Evolutionary conservation across 2,888 invertebrate genomes (phyloP).

Genomic region (Apamea monoglypha): DNA sequence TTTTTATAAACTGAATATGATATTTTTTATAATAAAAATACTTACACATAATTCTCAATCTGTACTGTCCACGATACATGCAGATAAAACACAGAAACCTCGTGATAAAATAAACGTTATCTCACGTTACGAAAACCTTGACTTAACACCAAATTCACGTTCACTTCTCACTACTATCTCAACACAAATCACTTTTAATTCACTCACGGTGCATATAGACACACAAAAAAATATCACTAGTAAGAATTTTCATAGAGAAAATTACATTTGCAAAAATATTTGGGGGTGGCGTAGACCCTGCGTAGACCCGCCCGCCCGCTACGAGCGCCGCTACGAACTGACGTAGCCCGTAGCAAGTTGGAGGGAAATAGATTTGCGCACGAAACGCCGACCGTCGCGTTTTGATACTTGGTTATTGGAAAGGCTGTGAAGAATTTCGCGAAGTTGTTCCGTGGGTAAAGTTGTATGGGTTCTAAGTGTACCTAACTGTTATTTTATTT

Average conservation of each 20-base stretch:
- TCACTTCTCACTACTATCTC: conserved; percentile 42
- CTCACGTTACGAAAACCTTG: conserved; percentile 61
- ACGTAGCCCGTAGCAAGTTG: conserved; percentile 75
- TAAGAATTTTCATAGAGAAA: conserved; percentile 78
- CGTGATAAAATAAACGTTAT: conserved; percentile 67
- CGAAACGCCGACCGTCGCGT: conserved; percentile 50
- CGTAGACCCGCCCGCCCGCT: conserved; percentile 74
- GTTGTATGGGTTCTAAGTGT: background rate
- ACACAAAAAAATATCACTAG: conserved; percentile 34
- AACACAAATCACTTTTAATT: conserved; percentile 26
- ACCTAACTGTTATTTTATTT: background rate
- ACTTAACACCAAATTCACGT: conserved; percentile 54
- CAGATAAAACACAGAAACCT: conserved; percentile 63
- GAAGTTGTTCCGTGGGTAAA: conserved; percentile 1
- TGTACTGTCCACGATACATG: conserved; percentile 60
- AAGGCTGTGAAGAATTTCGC: conserved; percentile 9
- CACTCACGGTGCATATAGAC: conserved; percentile 34
- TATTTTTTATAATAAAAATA: conserved; percentile 41
- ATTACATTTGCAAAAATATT: conserved; percentile 70
- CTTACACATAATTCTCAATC: conserved; percentile 65
- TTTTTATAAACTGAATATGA: background rate
- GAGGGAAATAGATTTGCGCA: conserved; percentile 79
- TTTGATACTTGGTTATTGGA: conserved; percentile 58
- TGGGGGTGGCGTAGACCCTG: conserved; percentile 49
- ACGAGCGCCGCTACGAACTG: conserved; percentile 80